These are phyloP conservation scores for Heliconius ismenius DNA, from an alignment of 2,888 invertebrate species.

Conservation along the genomic window DNA sequence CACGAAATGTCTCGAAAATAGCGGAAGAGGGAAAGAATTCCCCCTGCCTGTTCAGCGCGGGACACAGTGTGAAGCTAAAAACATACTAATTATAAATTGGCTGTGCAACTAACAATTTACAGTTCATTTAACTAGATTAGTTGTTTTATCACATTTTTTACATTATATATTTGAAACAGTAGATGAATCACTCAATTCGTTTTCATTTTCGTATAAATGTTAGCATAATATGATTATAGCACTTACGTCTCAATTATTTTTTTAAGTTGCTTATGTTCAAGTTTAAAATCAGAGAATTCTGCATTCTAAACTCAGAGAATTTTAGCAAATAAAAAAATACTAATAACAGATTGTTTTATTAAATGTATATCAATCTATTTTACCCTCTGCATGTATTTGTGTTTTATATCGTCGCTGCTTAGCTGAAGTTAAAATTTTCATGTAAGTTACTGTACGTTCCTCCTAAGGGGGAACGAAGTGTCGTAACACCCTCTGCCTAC, in stretches of 20 bases:
- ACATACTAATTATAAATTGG: not conserved
- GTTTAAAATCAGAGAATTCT: conserved; percentile 10
- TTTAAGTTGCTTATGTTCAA: conserved; percentile 1
- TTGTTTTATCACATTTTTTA: not conserved
- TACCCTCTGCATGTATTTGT: too few relatives aligned
- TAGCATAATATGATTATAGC: not conserved
- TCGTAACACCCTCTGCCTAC: too few relatives aligned
- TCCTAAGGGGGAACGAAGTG: too few relatives aligned
- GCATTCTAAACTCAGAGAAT: too few relatives aligned
- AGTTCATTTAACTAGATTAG: not conserved
- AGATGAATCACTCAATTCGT: not conserved
- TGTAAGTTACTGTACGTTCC: too few relatives aligned
- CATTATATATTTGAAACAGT: not conserved
- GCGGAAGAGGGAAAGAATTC: too few relatives aligned
- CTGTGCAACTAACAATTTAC: conserved; percentile 12
- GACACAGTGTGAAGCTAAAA: too few relatives aligned
- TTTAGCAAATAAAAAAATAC: conserved; percentile 19
- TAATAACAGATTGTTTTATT: conserved; percentile 17
- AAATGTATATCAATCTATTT: not conserved
- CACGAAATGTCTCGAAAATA: too few relatives aligned
- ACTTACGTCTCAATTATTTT: not conserved
- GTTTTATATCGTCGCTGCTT: too few relatives aligned
- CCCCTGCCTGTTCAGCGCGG: too few relatives aligned
- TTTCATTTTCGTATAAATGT: not conserved
- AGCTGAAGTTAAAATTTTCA: too few relatives aligned